Evolutionary conservation across 2,888 invertebrate species (phyloP), one percentile per base, ranked within the genome.

Genomic region (Malthinus flaveolus): DNA sequence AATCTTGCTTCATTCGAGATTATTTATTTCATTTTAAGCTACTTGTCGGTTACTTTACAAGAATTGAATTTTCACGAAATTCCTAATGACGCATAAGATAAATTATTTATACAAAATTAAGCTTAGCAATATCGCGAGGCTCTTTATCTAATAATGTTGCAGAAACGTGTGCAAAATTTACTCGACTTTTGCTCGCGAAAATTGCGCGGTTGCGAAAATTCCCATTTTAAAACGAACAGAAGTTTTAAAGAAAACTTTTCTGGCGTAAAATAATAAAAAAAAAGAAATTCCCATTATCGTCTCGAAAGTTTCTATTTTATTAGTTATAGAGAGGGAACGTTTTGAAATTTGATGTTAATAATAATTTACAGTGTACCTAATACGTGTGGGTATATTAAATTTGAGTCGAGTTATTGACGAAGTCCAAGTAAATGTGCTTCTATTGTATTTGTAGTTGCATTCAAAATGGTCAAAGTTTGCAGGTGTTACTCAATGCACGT

Each of bases 21-120:
- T 74, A 75, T 75, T 75, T 75, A 75, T 76, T 75, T 75, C 72
- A 66, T 71, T 74, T 73, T 72, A 73, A 74, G 70, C 68, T 63
- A 66, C 70, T 68, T 67, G 58, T 61, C 60, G 59, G 60, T 65
- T 61, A 58, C 59, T 59, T 47, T 51, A 59, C 49, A 51, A 59
- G 55, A 52, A 58, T 59, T 61, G 55, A 62, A 61, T 59, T 23
- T 53, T 56, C 46, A 46, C 48, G 52, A 49, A 54, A 56, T 61
- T 53, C 23, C 45, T 61, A 54, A 57, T 61, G 56, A 59, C 50
- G 59, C 59, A 48, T 52, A 56, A 47, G 51, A 55, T 55, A 59
- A 59, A 59, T 59, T 56, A 59, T 59, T 68, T 67, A 66, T 70
- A 49, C 59, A 59, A 48, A 52, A 50, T 56, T 56, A 42, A 54